A percentile compares a stretch with the other conserved stretches of the same genome.
These are phyloP conservation scores for Araneus ventricosus DNA, from an alignment of 1,140 invertebrate species.

Conservation along the genomic window DNA sequence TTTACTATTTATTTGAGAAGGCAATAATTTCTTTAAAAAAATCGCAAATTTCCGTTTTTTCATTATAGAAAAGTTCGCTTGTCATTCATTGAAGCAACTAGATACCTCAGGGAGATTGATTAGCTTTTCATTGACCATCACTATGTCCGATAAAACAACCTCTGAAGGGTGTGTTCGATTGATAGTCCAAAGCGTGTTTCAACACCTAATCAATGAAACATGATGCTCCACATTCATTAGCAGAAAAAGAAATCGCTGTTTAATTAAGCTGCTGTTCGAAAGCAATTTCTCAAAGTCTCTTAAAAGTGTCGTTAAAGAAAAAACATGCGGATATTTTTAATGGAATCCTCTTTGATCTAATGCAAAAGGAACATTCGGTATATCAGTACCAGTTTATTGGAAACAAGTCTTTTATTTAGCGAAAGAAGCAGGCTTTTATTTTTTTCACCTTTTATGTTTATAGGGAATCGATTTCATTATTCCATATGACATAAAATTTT, in stretches of 20 bases:
- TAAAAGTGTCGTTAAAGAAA: neutral
- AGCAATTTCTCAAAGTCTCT: neutral
- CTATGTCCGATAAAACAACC: neutral
- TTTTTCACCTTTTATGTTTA: neutral
- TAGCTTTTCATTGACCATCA: neutral
- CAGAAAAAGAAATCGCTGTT: neutral
- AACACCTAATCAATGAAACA: neutral
- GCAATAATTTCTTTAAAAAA: too few species aligned
- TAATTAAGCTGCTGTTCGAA: neutral
- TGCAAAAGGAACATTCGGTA: neutral
- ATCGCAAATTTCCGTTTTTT: too few species aligned
- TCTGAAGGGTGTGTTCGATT: neutral
- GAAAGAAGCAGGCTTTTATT: neutral
- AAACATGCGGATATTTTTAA: neutral
- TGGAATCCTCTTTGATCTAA: neutral
- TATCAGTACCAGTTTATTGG: neutral
- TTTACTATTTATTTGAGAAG: too few species aligned
- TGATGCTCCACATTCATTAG: neutral
- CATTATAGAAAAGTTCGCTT: too few species aligned
- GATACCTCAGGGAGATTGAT: neutral
- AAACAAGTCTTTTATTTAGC: neutral
- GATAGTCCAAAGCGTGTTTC: neutral
- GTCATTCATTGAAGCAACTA: too few species aligned
- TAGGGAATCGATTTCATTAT: neutral
- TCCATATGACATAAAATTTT: too few species aligned